Evolutionary conservation across 2,888 invertebrate genomes (phyloP), one percentile per base, ranked within the genome.

Genomic region (Calameuta pallipes): DNA sequence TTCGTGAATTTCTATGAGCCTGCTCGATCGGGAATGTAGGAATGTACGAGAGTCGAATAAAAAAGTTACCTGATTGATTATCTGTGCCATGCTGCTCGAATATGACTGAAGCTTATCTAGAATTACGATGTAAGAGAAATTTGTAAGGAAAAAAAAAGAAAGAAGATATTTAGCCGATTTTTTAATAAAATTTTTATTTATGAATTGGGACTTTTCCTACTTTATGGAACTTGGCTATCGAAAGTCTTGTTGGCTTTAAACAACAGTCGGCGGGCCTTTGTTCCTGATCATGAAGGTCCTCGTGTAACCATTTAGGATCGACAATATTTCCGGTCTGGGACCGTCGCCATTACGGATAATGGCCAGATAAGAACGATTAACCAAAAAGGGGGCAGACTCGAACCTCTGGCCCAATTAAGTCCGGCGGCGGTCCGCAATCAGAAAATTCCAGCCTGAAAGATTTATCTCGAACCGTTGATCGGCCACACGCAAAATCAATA

Each of bases 331-430:
- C 86, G 85, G 83, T 84, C 83, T 83, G 76, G 82, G 80, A 82
- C 82, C 83, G 82, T 79, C 81, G 83, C 83, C 84, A 83, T 89
- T 87, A 85, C 85, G 83, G 85, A 85, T 88, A 88, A 89, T 84
- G 85, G 85, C 79, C 83, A 83, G 89, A 89, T 89, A 89, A 88
- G 87, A 80, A 79, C 81, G 84, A 86, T 85, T 83, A 82, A 82
- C 81, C 82, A 86, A 83, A 83, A 80, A 78, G 80, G 78, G 73
- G 80, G 76, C 76, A 75, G 71, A 75, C 56, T 80, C 76, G 77
- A 78, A 81, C 80, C 81, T 79, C 86, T 87, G 83, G 84, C 82
- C 88, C 88, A 88, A 88, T 88, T 88, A 88, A 87, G 86, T 79
- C 83, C 82, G 79, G 81, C 82, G 79, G 81, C 81, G 82, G 77